These are phyloP conservation scores for Habrosyne pyritoides DNA, from an alignment of 2,888 invertebrate species.

Conservation along the genomic window DNA sequence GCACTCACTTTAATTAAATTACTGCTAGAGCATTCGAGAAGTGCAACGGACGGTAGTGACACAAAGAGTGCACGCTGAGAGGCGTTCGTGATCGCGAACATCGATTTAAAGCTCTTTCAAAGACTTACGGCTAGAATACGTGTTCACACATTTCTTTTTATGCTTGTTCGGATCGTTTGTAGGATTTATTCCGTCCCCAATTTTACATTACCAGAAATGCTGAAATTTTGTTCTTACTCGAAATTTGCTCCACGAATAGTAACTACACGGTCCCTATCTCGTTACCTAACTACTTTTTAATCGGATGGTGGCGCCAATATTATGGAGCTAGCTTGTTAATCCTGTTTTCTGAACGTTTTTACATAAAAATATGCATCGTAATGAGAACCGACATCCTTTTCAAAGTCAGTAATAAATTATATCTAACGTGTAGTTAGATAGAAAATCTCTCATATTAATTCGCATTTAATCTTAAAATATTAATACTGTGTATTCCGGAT, in stretches of 20 bases:
- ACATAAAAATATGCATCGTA: background rate
- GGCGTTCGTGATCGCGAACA: slow-evolving; percentile 21
- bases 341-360: background rate
- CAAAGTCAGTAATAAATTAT: background rate
- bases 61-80: slow-evolving; percentile 41
- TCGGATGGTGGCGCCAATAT: background rate
- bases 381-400: background rate
- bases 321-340: background rate
- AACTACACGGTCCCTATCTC: background rate
- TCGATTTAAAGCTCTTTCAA: slow-evolving; percentile 23
- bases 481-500: too few relatives aligned
- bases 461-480: too few relatives aligned
- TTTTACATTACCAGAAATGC: background rate
- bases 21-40: slow-evolving; percentile 55
- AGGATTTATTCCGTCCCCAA: background rate
- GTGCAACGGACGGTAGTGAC: slow-evolving; percentile 38
- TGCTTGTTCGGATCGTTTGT: slow-evolving; percentile 13
- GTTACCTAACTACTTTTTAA: background rate
- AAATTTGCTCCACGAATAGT: background rate
- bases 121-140: background rate
- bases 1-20: slow-evolving; percentile 73
- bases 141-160: slow-evolving; percentile 5
- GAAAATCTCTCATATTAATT: slow-evolving; percentile 37
- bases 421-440: slow-evolving; percentile 14
- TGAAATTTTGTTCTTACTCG: background rate